Evolutionary conservation across 2,888 invertebrate genomes (phyloP).

Genomic region (Drosophila picticornis): DNA sequence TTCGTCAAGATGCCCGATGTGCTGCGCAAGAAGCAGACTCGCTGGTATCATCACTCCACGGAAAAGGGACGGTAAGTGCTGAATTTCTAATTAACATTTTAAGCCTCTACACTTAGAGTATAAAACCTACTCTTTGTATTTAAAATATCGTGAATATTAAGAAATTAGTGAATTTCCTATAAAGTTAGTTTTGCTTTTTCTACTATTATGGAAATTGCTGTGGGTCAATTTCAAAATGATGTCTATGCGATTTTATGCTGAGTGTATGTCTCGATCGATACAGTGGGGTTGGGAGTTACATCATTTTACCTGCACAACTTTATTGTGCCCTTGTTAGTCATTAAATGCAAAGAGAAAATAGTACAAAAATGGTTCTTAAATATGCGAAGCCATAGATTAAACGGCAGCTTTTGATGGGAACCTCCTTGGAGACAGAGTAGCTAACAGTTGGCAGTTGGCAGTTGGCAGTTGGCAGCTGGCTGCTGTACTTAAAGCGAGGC

Average conservation of each 20-base stretch:
- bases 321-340: constrained; percentile 13
- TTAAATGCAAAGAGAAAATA: constrained; percentile 1
- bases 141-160: too few species aligned
- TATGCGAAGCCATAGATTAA: constrained; percentile 21
- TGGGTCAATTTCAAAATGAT: neutral
- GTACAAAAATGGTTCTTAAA: constrained; percentile 16
- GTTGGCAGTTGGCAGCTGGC: constrained; percentile 34
- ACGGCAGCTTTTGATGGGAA: neutral
- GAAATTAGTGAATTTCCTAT: neutral
- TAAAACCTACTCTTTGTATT: neutral
- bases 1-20: constrained; percentile 96
- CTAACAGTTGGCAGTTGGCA: constrained; percentile 31
- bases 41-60: constrained; percentile 95
- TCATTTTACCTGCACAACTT: constrained; percentile 6
- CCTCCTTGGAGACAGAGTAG: constrained; percentile 55
- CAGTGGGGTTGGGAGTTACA: neutral
- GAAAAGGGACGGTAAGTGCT: constrained; percentile 90
- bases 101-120: neutral
- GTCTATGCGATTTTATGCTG: neutral
- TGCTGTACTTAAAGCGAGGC: constrained; percentile 34
- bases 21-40: constrained; percentile 91
- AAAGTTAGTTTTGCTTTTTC: neutral
- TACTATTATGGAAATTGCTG: neutral
- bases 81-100: neutral
- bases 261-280: neutral